These are phyloP conservation scores for Halcyon smyrnensis DNA, from an alignment of 2,797 vertebrate species.

Conservation along the genomic window DNA sequence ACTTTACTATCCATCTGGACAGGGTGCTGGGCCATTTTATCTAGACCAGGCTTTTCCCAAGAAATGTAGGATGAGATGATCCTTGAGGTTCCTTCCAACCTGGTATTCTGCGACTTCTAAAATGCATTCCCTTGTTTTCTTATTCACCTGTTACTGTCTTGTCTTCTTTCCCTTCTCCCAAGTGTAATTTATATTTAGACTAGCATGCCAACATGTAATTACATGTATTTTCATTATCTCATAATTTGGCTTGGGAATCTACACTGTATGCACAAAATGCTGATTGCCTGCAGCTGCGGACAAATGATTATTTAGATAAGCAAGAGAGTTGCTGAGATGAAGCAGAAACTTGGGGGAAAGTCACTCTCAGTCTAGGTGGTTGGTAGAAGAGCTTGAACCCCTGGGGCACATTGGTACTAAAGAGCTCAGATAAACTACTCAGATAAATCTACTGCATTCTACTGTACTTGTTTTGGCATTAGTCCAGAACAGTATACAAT, in stretches of 20 bases:
- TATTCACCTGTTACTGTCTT: conserved; percentile 48
- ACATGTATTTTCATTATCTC: conserved; percentile 62
- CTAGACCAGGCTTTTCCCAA: neutral
- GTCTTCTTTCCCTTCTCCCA: conserved; percentile 1
- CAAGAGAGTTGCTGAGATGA: conserved; percentile 29
- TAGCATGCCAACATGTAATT: conserved; percentile 62
- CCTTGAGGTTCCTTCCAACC: neutral
- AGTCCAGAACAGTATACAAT: neutral
- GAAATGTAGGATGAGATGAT: neutral
- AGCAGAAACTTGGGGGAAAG: conserved; percentile 37
- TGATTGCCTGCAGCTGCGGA: conserved; percentile 63
- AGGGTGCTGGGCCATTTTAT: neutral
- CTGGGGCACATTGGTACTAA: neutral
- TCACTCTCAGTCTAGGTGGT: neutral
- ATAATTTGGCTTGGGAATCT: conserved; percentile 62
- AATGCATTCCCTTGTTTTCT: neutral
- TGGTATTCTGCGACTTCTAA: neutral
- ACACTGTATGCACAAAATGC: conserved; percentile 43
- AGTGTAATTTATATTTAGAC: conserved; percentile 56
- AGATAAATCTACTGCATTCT: neutral
- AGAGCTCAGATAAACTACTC: neutral
- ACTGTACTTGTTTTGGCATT: neutral
- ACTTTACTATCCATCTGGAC: neutral
- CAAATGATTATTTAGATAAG: conserved; percentile 43
- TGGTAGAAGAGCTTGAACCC: neutral